phyloP scores from a whole-genome alignment of 1,140 invertebrate genomes.

The Thalassaphorura encarpata region DNA sequence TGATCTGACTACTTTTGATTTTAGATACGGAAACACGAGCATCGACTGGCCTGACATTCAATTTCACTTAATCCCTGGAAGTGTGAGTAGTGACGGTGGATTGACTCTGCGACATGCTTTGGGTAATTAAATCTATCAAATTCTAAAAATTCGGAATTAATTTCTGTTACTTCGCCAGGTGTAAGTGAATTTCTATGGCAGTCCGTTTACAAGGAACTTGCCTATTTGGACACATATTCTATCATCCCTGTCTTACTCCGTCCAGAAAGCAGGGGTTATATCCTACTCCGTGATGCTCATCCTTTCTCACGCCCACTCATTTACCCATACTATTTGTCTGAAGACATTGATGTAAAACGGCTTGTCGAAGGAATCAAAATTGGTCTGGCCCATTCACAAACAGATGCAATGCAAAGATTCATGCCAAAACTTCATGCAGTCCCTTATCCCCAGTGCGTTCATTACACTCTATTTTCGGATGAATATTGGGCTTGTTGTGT shows the following conservation, averaged over 20 bases:
- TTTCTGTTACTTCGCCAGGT: conserved; percentile 38
- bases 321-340: conserved; percentile 82
- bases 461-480: conserved; percentile 61
- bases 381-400: conserved; percentile 64
- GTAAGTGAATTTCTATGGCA: conserved; percentile 69
- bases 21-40: conserved; percentile 53
- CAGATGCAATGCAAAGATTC: conserved; percentile 66
- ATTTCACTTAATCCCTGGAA: conserved; percentile 73
- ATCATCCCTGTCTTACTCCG: conserved; percentile 66
- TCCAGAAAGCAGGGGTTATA: conserved; percentile 69
- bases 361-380: conserved; percentile 72
- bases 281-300: conserved; percentile 64
- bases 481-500: conserved; percentile 73
- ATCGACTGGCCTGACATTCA: conserved; percentile 73
- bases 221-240: conserved; percentile 68
- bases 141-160: neutral
- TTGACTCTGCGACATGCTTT: conserved; percentile 62
- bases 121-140: conserved; percentile 9
- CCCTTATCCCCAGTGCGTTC: conserved; percentile 65
- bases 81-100: conserved; percentile 66
- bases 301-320: conserved; percentile 72
- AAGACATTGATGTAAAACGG: conserved; percentile 62
- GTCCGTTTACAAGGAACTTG: conserved; percentile 69
- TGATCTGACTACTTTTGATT: neutral
- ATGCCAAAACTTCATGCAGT: conserved; percentile 61